Evolutionary conservation across 2,797 vertebrate genomes (phyloP), one percentile per base, ranked within the genome.

Genomic region (Rhinophrynus dorsalis): DNA sequence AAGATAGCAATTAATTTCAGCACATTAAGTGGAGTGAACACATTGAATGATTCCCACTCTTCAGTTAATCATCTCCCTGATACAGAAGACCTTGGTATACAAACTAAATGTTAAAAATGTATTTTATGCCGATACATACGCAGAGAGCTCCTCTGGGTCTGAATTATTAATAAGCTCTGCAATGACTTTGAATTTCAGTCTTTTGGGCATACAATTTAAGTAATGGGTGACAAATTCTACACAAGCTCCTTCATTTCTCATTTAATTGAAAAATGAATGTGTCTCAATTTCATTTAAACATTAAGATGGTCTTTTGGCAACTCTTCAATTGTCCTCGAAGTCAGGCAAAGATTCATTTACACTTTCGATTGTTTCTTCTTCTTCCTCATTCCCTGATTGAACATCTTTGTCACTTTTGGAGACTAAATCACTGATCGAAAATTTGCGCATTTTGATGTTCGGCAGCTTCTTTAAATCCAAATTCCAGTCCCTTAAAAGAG

Each of bases 401-500:
- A 82, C 79, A 13, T 27, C 20, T 3, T 77, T 54, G 6, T 54
- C 47, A 27, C 13, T 77, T 74, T 69, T 79, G 15, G 75, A 70
- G 38, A 80, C 52, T 50, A 77, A 76, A 79, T 85, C 88, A 69
- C 75, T 86, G 42, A 79, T 86, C 3, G 93, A 95, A 9, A 98
- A 67, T 71, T 91, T 95, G 59, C 91, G 90, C 87, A 96, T 90
- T 87, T 95, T 98, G 75, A 99, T 92, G 75, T 95, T 98, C 29
- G 96, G 96, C 58, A 99, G 84, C 81, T 97, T 97, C 85, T 90
- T 95, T 73, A 98, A 83, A 78, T 98, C 94, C 24, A 94, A 94
- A 12, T 89, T 92, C 97, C 97, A 99, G 60, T 95, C 93, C 80
- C 96, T 98, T 86, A 30, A 62, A 58, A 57, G 62, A 66, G 60